These are phyloP conservation scores for Zoanthus solanderi DNA, from an alignment of 92 coral and sea anemone genomes.

Conservation along the genomic window DNA sequence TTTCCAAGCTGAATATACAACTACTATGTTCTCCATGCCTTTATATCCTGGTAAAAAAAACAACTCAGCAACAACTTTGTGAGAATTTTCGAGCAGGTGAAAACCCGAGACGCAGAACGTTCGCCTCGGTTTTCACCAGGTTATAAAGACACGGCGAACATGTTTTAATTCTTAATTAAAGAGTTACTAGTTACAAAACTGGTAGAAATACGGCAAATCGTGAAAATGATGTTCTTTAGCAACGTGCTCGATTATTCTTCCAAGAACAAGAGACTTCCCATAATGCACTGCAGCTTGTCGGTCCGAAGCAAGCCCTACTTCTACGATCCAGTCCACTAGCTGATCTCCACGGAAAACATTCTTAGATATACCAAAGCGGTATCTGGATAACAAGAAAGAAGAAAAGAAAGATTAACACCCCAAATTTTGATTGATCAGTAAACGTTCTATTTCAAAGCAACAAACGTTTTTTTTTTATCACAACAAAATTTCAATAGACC, in stretches of 20 bases:
- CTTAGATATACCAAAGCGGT: slow-evolving; percentile 68
- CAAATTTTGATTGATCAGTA: background rate
- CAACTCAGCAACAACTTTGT: no score
- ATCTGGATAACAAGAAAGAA: slow-evolving; percentile 41
- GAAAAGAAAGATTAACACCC: background rate
- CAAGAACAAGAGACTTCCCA: slow-evolving; percentile 87
- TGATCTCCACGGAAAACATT: slow-evolving; percentile 81
- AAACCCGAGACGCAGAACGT: no score
- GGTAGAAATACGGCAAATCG: slow-evolving; percentile 87
- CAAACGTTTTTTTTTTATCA: no score
- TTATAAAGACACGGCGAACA: no score
- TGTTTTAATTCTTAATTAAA: no score
- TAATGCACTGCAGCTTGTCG: slow-evolving; percentile 87
- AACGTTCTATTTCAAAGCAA: background rate
- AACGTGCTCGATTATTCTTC: slow-evolving; percentile 88
- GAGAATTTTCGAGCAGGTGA: no score
- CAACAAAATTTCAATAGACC: no score
- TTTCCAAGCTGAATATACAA: no score
- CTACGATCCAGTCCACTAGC: slow-evolving; percentile 88
- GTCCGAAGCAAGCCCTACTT: slow-evolving; percentile 89
- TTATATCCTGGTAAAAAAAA: no score
- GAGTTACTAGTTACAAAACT: slow-evolving; percentile 31
- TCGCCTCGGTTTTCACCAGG: no score
- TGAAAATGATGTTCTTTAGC: slow-evolving; percentile 81
- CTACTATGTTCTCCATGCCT: no score